These are phyloP conservation scores for Syrista parreyssii DNA, from an alignment of 2,888 invertebrate genomes.

Conservation along the genomic window DNA sequence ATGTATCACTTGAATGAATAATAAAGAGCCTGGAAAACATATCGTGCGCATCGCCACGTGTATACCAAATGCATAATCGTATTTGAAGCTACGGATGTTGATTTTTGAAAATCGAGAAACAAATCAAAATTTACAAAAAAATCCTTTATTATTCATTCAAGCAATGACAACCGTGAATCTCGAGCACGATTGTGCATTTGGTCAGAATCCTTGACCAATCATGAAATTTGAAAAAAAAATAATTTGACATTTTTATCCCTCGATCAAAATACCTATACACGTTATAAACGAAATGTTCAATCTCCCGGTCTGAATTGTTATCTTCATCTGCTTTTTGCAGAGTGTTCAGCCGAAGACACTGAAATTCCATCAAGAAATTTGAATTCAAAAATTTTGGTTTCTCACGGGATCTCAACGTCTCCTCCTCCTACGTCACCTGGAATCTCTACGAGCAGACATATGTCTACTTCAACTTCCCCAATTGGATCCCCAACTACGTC, in stretches of 20 bases:
- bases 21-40: conserved; percentile 48
- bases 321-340: neutral
- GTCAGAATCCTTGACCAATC: conserved; percentile 35
- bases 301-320: neutral
- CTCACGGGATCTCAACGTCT: neutral
- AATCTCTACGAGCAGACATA: conserved; percentile 10
- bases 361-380: neutral
- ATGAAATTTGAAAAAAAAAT: neutral
- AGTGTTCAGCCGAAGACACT: neutral
- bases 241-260: neutral
- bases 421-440: neutral
- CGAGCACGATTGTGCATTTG: conserved; percentile 59
- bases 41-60: conserved; percentile 25
- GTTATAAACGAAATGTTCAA: neutral
- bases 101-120: conserved; percentile 4
- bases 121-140: neutral
- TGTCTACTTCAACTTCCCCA: conserved; percentile 20
- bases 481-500: neutral
- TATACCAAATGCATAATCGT: conserved; percentile 59
- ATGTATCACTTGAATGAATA: conserved; percentile 61
- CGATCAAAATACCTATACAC: neutral
- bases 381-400: neutral
- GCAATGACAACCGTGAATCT: conserved; percentile 35
- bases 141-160: conserved; percentile 62
- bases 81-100: conserved; percentile 43